Evolutionary conservation across 1,140 invertebrate species (phyloP).

Genomic region (Doryteuthis pealeii): DNA sequence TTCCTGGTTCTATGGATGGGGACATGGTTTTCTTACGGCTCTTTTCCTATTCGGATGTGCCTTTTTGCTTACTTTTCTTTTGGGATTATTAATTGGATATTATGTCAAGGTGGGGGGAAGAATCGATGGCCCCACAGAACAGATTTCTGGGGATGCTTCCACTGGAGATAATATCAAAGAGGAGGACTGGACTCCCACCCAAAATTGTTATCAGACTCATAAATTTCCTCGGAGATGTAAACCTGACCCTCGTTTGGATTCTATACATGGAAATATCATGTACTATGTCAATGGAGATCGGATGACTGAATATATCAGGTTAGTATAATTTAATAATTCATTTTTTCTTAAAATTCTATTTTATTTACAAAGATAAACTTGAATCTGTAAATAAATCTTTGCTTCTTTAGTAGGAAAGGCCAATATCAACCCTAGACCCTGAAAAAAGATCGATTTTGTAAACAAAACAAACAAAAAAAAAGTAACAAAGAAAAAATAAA

Average conservation of each 20-base stretch:
- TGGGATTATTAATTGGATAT: neutral
- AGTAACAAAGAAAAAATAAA: no score
- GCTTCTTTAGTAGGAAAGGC: no score
- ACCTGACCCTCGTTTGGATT: neutral
- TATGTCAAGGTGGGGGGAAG: neutral
- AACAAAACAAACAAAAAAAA: no score
- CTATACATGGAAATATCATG: constrained; percentile 3
- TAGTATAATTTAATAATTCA: no score
- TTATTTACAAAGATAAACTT: no score
- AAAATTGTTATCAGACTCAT: neutral
- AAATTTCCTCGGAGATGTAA: neutral
- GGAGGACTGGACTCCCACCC: neutral
- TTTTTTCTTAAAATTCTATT: no score
- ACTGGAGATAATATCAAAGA: neutral
- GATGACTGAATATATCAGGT: neutral
- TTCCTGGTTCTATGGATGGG: no score
- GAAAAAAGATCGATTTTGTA: no score
- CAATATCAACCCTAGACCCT: no score
- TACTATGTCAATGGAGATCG: neutral
- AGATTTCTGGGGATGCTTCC: neutral
- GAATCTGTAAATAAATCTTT: no score
- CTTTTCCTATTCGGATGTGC: neutral
- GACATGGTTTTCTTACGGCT: no score
- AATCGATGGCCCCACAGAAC: neutral
- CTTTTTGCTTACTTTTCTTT: neutral